Conservation (phyloP, 2,888 invertebrate genomes). For the Eupsilia transversa region DNA sequence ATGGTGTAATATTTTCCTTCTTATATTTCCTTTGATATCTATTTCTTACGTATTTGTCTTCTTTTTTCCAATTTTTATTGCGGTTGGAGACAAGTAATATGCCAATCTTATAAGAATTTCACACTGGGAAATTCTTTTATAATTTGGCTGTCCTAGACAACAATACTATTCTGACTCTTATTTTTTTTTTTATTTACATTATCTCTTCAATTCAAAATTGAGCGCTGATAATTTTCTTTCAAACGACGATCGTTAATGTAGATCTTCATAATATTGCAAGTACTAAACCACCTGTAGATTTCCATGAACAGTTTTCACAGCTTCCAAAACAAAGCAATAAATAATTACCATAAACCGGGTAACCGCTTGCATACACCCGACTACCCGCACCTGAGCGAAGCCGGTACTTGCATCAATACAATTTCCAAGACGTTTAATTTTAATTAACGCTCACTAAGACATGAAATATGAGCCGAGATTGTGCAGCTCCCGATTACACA, state of each 20-base stretch:
- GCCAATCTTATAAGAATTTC: neutral
- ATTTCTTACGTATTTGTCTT: slow-evolving; percentile 14
- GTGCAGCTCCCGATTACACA: slow-evolving; percentile 14
- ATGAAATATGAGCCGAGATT: slow-evolving; percentile 34
- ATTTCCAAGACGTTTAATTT: slow-evolving; percentile 34
- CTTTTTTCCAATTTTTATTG: slow-evolving; percentile 12
- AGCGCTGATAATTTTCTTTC: neutral
- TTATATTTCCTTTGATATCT: slow-evolving; percentile 30
- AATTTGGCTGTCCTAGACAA: neutral
- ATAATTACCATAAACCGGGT: neutral
- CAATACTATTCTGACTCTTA: neutral
- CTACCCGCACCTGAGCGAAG: neutral
- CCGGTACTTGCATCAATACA: slow-evolving; percentile 15
- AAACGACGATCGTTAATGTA: neutral
- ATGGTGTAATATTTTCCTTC: slow-evolving; percentile 42
- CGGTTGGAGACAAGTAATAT: neutral
- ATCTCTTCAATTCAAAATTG: too few species aligned
- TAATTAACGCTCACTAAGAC: slow-evolving; percentile 43
- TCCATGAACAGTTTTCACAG: neutral
- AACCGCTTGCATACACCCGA: neutral
- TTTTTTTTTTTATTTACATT: too few species aligned
- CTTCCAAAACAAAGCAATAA: slow-evolving; percentile 9
- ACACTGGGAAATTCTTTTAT: neutral
- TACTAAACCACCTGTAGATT: slow-evolving; percentile 11
- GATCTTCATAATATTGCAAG: neutral